Conservation (phyloP, 2,797 vertebrate species). For the Parauchenoglanis punctatus region DNA sequence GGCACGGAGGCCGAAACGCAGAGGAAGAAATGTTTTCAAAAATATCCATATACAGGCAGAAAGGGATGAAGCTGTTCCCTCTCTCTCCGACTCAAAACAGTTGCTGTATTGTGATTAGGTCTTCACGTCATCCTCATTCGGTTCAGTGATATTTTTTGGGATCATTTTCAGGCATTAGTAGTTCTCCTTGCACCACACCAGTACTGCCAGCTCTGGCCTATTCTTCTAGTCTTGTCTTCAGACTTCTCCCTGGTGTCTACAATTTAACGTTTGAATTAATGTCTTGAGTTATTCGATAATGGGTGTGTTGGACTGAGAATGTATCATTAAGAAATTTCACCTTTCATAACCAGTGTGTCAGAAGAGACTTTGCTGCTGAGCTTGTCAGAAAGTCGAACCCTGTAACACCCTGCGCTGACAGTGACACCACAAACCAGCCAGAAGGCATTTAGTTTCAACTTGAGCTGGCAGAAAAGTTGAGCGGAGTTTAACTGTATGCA, state of each 20-base stretch:
- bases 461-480: not conserved
- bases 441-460: slow-evolving; percentile 4
- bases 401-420: not conserved
- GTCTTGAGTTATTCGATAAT: not conserved
- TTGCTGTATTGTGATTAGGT: not conserved
- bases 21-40: not conserved
- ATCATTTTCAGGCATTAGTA: not conserved
- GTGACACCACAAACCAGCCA: not conserved
- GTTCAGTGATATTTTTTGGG: not conserved
- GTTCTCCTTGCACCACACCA: not conserved
- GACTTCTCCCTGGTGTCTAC: not conserved
- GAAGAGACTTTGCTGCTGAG: not conserved
- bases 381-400: not conserved
- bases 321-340: not conserved
- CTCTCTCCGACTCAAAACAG: not conserved
- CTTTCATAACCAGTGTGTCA: not conserved
- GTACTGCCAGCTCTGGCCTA: not conserved
- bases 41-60: not conserved
- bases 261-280: not conserved
- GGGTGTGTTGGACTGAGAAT: not conserved
- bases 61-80: not conserved
- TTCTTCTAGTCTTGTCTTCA: not conserved
- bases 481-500: slow-evolving; percentile 14
- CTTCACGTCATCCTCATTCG: not conserved
- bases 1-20: not conserved